Percentiles rank a stretch among this genome's conserved stretches.
Evolutionary conservation across 1,140 invertebrate genomes (phyloP).

Genomic region (Chrysoperla carnea): DNA sequence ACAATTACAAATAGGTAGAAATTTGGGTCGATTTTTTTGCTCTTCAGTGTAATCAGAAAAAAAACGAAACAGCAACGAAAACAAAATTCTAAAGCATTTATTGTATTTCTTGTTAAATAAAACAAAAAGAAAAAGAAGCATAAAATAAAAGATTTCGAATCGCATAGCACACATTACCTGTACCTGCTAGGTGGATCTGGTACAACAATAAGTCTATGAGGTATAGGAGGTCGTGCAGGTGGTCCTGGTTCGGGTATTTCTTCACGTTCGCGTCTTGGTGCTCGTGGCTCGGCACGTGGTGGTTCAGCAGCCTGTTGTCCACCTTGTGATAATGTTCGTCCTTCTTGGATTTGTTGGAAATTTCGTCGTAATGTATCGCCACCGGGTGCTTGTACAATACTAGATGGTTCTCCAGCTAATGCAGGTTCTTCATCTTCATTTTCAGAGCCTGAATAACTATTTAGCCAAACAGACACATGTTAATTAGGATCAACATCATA

Average conservation of each 20-base stretch:
- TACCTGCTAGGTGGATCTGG: constrained; percentile 31
- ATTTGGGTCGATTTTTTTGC: no score
- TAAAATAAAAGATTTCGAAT: constrained; percentile 7
- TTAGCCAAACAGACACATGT: background rate
- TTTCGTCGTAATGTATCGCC: constrained; percentile 85
- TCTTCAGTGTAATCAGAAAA: no score
- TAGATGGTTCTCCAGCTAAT: constrained; percentile 71
- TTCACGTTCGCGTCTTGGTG: constrained; percentile 17
- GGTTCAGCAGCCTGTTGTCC: constrained; percentile 12
- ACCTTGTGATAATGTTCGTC: constrained; percentile 39
- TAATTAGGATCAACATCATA: no score
- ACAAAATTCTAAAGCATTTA: background rate
- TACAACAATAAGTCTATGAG: constrained; percentile 71
- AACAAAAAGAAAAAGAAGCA: background rate
- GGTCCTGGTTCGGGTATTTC: constrained; percentile 60
- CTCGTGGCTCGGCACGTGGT: constrained; percentile 4
- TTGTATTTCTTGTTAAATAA: background rate
- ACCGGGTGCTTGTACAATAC: constrained; percentile 73
- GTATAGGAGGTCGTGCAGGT: constrained; percentile 66
- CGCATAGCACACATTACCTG: constrained; percentile 1
- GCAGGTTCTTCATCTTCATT: constrained; percentile 77
- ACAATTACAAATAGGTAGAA: no score
- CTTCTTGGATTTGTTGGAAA: constrained; percentile 94
- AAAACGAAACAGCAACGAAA: no score
- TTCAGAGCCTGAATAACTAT: constrained; percentile 66